phyloP scores from a whole-genome alignment of 2,113 vertebrate genomes.

The Herpetotheres cachinnans region DNA sequence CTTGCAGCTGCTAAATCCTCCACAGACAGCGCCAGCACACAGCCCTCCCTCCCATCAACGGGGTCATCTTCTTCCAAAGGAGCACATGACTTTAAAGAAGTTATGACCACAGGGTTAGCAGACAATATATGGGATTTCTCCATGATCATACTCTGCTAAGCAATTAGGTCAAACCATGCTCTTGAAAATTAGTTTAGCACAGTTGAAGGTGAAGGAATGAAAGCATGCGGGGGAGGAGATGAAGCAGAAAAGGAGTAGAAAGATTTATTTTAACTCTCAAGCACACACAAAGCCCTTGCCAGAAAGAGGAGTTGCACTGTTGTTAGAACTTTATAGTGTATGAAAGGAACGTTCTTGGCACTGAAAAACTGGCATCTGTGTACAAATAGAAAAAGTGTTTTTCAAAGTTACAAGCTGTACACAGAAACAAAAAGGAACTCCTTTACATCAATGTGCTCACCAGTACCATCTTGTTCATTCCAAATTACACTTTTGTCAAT shows the following conservation, averaged over 20 bases:
- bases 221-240: background rate
- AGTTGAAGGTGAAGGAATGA: conserved; percentile 39
- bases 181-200: conserved; percentile 36
- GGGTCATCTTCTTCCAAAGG: background rate
- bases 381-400: background rate
- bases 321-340: background rate
- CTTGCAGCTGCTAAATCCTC: background rate
- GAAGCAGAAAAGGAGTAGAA: conserved; percentile 7
- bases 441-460: background rate
- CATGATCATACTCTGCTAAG: conserved; percentile 39
- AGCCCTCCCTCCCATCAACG: background rate
- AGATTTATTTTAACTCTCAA: conserved; percentile 22
- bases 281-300: background rate
- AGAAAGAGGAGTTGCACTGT: background rate
- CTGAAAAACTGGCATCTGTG: background rate
- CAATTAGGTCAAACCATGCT: conserved; percentile 55
- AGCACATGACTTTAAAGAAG: background rate
- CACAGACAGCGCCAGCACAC: background rate
- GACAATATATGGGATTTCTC: background rate
- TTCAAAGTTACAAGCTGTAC: background rate
- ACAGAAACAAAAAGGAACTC: background rate
- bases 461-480: background rate
- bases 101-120: background rate
- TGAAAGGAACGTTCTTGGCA: conserved; percentile 21
- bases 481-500: background rate